These are phyloP conservation scores for Brachylomia viminalis DNA, from an alignment of 2,888 invertebrate species.

Conservation along the genomic window DNA sequence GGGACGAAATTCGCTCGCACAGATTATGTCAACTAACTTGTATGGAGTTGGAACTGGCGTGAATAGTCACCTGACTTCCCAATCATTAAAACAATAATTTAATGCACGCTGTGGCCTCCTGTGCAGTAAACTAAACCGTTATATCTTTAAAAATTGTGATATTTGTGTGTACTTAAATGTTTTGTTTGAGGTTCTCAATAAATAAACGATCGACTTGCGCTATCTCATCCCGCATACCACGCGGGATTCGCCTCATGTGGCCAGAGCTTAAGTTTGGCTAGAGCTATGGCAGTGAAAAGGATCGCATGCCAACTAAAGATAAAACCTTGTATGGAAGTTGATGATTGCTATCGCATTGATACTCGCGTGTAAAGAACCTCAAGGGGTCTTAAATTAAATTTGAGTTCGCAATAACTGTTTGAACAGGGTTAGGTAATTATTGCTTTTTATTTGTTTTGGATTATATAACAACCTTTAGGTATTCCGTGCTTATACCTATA, in stretches of 20 bases:
- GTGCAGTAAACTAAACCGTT: neutral
- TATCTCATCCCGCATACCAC: no score
- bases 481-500: neutral
- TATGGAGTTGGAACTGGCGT: neutral
- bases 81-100: no score
- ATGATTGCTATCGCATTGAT: constrained; percentile 52
- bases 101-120: no score
- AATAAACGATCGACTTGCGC: no score
- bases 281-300: constrained; percentile 39
- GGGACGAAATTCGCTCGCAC: neutral
- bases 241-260: neutral
- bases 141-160: no score
- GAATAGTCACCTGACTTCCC: neutral
- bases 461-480: neutral
- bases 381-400: constrained; percentile 61
- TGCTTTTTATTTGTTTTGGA: constrained; percentile 42
- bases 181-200: neutral
- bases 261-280: neutral
- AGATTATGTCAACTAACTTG: neutral
- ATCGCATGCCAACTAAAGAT: constrained; percentile 61
- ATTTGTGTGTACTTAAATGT: no score
- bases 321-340: constrained; percentile 47
- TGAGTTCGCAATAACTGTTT: constrained; percentile 52
- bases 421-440: constrained; percentile 39
- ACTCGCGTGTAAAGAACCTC: constrained; percentile 54